Base-by-base conservation (phyloP, 2,113 vertebrate species). In the Sinocyclocheilus grahami region DNA sequence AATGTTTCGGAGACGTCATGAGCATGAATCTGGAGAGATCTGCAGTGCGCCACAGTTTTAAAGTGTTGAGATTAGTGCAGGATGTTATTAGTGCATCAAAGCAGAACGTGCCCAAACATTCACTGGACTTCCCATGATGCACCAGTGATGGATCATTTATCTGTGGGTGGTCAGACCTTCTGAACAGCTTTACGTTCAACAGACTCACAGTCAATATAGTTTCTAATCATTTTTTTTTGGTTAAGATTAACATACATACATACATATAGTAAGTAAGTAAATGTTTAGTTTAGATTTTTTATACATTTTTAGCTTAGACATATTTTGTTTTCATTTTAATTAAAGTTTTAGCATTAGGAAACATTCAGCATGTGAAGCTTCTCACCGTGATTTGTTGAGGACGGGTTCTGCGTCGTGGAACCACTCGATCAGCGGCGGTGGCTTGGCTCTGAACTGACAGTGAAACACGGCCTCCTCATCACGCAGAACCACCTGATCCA, bases 391-490 rank as follows among this genome's bases (percentile, higher is more conserved):
- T 89, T 94, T 97, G 94, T 98, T 99, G n/a, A 85, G 85, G 89
- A 99, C 86, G 76, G 92, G 95, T 55, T 95, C 96, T 1, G 94
- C 94, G 42, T 97, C 96, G 51, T 97, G 97, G 91, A 96, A 92
- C 98, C 98, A 99, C 88, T 97, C 95, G 86, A 97, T 86, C 0
- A 88, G 95, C 0, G 97, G 97, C 20, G 94, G 88, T 0, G 98
- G 97, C 78, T 94, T 93, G 0, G 98, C 97, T 0, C 94, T 93
- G 90, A 99, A 99, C 93, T 97, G 97, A 91, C 98, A 99, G 90
- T 99, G 97, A 81, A 99, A 96, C 90, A 95, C 92, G 16, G 97
- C 98, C 88, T 97, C 97, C 83, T 97, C 98, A 0, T 97, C 97
- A 94, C 53, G 96, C 65, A 96, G 88, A 87, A 99, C 98, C 1